Evolutionary conservation across 2,113 vertebrate genomes (phyloP), one percentile per base, ranked within the genome.

Genomic region (Vidua macroura): DNA sequence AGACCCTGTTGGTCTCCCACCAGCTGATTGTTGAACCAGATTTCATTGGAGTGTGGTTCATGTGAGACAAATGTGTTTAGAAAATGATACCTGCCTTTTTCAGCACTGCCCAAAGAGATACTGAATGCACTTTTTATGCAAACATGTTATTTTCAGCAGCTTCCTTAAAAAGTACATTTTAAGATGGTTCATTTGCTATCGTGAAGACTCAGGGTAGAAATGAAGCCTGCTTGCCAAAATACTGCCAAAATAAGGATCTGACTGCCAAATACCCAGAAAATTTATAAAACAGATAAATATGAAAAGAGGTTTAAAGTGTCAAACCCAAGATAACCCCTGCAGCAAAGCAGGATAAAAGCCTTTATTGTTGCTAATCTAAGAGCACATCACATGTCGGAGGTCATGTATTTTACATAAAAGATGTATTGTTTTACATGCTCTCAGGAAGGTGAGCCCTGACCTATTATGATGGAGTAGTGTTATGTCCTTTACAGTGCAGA

Each of bases 221-320:
- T 92, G 91, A 93, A 95, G 96, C 98, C 98, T 98, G 98, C 98
- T 98, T 98, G 98, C 97, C 96, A 98, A 98, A 98, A 98, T 98
- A 95, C 97, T 95, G 97, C 98, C 97, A 97, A 93, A 97, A 95
- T 84, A 96, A 80, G 83, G 96, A 93, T 69, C 63, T 77, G 68
- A 66, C 91, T 96, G 96, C 95, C 95, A 96, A 94, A 93, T 81
- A 95, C 60, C 82, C 88, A 84, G 94, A 92, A 94, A 96, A 96
- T 96, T 94, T 95, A 90, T 96, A 95, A 97, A 95, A 53, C 78
- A 97, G 96, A 97, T 97, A 97, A 97, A 97, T 94, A 95, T 43
- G 92, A 96, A 95, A 95, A 91, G 95, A 92, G 96, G 92, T 96
- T 97, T 96, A 37, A 92, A 92, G 88, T 94, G 56, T 73, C 90